Conservation (phyloP, 1,140 invertebrate genomes). For the Periplaneta americana region DNA sequence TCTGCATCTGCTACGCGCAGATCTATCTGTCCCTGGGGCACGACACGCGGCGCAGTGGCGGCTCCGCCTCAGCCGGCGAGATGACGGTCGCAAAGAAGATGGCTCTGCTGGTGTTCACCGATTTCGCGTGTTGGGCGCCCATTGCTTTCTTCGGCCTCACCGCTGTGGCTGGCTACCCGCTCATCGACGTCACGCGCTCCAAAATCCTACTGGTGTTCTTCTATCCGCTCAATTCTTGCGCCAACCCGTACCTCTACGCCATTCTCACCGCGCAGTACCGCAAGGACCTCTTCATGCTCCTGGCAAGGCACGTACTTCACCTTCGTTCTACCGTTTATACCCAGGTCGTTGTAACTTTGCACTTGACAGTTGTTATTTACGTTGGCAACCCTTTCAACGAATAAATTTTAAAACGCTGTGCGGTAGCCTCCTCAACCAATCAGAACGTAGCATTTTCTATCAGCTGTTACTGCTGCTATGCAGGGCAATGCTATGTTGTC, state of each 20-base stretch:
- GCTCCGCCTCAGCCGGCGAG: background rate
- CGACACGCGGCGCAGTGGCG: constrained; percentile 34
- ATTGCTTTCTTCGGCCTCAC: constrained; percentile 52
- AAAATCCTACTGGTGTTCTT: constrained; percentile 53
- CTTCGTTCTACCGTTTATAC: background rate
- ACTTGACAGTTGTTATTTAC: too few species aligned
- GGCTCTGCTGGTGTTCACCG: constrained; percentile 59
- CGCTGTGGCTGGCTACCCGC: constrained; percentile 47
- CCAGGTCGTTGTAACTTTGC: too few species aligned
- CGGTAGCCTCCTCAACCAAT: too few species aligned
- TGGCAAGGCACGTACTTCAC: constrained; percentile 20
- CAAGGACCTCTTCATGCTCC: constrained; percentile 46
- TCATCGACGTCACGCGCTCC: constrained; percentile 44
- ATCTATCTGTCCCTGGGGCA: constrained; percentile 37
- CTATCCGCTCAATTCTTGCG: constrained; percentile 60
- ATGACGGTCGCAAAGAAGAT: constrained; percentile 51
- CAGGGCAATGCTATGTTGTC: too few species aligned
- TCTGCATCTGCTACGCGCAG: constrained; percentile 46
- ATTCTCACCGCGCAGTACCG: constrained; percentile 57
- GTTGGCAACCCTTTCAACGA: too few species aligned
- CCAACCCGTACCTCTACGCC: constrained; percentile 61
- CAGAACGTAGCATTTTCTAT: too few species aligned
- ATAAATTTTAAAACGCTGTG: too few species aligned
- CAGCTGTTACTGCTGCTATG: too few species aligned
- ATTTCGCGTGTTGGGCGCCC: constrained; percentile 57